Percentiles rank a stretch among this genome's conserved stretches.
Conservation (phyloP, 2,888 invertebrate genomes). For the Aleiodes leptofemur region DNA sequence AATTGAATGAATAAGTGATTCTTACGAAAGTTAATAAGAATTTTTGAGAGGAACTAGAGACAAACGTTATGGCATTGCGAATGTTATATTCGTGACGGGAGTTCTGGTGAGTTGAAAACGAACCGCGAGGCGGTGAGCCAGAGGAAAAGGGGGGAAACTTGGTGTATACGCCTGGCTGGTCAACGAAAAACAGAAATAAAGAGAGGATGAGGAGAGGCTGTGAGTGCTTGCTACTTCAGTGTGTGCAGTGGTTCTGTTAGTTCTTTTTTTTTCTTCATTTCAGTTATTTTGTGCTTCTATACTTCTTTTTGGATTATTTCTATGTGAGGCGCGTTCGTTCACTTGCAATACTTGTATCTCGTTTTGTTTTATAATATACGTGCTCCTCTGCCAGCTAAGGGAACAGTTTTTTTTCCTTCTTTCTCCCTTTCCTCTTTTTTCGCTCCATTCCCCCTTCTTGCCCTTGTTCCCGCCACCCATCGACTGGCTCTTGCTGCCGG, state of each 20-base stretch:
- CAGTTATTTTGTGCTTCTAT: slow-evolving; percentile 40
- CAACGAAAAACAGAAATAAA: slow-evolving; percentile 41
- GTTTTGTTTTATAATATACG: slow-evolving; percentile 39
- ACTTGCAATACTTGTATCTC: slow-evolving; percentile 48
- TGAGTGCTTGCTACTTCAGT: slow-evolving; percentile 40
- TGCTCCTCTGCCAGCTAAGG: slow-evolving; percentile 9
- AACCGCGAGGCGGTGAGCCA: too few relatives aligned
- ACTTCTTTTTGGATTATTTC: slow-evolving; percentile 37
- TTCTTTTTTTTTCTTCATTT: slow-evolving; percentile 43
- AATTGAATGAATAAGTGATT: background rate
- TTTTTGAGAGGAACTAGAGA: slow-evolving; percentile 40
- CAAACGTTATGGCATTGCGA: background rate
- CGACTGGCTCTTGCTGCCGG: background rate
- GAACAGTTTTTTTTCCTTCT: slow-evolving; percentile 47
- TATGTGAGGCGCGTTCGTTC: slow-evolving; percentile 42
- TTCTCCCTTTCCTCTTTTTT: slow-evolving; percentile 30
- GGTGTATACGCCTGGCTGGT: slow-evolving; percentile 39
- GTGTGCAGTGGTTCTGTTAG: slow-evolving; percentile 25
- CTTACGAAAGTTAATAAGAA: slow-evolving; percentile 1
- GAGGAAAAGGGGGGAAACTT: slow-evolving; percentile 2
- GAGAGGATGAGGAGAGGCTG: slow-evolving; percentile 36
- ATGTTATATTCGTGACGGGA: slow-evolving; percentile 6
- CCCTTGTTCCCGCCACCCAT: slow-evolving; percentile 9
- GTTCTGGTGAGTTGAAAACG: slow-evolving; percentile 1
- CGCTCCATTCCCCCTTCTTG: slow-evolving; percentile 6